Evolutionary conservation across 2,797 vertebrate species (phyloP), one percentile per base, ranked within the genome.

Genomic region (Menidia menidia): DNA sequence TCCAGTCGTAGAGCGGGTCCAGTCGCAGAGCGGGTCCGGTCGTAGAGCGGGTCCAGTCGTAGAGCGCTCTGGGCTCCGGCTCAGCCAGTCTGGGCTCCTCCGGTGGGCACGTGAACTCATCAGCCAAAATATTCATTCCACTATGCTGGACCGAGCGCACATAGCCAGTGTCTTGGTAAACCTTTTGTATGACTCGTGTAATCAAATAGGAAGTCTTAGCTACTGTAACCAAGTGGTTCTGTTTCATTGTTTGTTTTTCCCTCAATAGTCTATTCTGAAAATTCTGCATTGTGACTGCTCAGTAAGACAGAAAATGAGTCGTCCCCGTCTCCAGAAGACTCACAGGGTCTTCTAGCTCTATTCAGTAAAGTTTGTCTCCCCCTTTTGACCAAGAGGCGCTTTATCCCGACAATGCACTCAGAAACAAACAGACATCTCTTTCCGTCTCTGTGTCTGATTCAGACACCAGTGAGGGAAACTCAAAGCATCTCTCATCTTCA

Each of bases 121-220:
- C 56, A 73, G 83, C 48, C 75, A 16, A 70, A 70, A 78, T 62
- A 50, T 74, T 83, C 74, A 81, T 79, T 85, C 75, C 78, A 62
- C 50, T 33, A 44, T 41, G 71, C 73, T 77, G 75, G 80, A 86
- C 80, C 55, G 71, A 61, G 51, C 70, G 31, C 39, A 67, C 64
- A 60, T 39, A 55, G n/a, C 61, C 42, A 63, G 72, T 52, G 63
- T 73, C 75, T 67, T 73, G 61, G 4, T 19, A 74, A 75, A 61
- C 33, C 47, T 39, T 71, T 71, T 77, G 13, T 85, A 71, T 65
- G 30, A 39, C 51, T 59, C 4, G 58, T 84, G 68, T 83, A 82
- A 75, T 86, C 59, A 67, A 41, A 81, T 88, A 90, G 77, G 77
- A 89, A 88, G 62, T 70, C 77, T 80, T 81, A 83, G 91, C 87